Evolutionary conservation across 2,888 invertebrate species (phyloP).

Genomic region (Dynastes hyllus): DNA sequence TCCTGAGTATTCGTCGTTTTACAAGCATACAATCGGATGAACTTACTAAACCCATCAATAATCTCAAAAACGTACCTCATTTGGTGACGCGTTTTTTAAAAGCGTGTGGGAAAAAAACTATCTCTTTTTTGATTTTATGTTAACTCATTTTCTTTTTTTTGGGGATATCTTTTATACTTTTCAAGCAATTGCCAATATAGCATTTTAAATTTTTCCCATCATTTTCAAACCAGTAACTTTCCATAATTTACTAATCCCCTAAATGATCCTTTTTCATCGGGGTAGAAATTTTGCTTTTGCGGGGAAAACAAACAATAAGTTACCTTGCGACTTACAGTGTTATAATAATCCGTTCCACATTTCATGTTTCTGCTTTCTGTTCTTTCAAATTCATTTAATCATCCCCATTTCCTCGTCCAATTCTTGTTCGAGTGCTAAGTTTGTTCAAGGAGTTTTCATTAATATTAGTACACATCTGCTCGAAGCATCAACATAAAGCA

Average conservation of each 20-base stretch:
- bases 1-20: background rate
- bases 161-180: background rate
- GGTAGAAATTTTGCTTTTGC: too few species aligned
- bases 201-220: background rate
- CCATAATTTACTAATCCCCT: background rate
- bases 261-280: background rate
- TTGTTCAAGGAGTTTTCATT: background rate
- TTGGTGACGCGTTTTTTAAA: background rate
- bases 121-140: background rate
- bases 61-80: background rate
- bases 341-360: too few species aligned
- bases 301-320: too few species aligned
- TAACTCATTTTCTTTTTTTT: background rate
- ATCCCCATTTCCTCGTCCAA: background rate
- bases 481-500: conserved; percentile 21
- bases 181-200: background rate
- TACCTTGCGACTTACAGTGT: too few species aligned
- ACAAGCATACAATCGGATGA: background rate
- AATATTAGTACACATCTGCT: background rate
- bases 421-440: background rate
- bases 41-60: background rate
- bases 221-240: background rate
- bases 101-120: background rate
- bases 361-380: too few species aligned
- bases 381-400: background rate